phyloP scores from a whole-genome alignment of 2,888 invertebrate genomes.

The Tupiocoris notatus region DNA sequence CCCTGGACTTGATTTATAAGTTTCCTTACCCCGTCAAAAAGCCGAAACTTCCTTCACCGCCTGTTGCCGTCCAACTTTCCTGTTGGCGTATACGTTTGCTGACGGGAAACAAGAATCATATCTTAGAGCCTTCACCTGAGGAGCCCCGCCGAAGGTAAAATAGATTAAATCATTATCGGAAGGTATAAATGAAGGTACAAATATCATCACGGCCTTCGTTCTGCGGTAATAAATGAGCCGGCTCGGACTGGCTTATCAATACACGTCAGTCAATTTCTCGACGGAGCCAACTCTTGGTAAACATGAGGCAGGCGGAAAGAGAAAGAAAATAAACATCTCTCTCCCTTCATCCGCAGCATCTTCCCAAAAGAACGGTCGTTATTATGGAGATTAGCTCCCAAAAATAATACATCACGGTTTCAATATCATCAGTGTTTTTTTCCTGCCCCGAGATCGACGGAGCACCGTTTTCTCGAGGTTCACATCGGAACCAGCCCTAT shows the following conservation, averaged over 20 bases:
- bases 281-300: conserved; percentile 26
- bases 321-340: conserved; percentile 11
- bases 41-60: background rate
- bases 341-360: conserved; percentile 8
- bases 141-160: conserved; percentile 4
- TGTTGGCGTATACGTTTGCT: too few relatives aligned
- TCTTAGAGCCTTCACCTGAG: background rate
- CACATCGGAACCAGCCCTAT: background rate
- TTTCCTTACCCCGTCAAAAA: conserved; percentile 1
- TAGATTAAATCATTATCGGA: conserved; percentile 42
- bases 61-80: too few relatives aligned
- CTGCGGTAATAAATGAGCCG: conserved; percentile 34
- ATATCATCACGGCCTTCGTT: conserved; percentile 41
- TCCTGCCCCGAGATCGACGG: background rate
- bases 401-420: conserved; percentile 43
- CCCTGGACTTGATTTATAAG: conserved; percentile 3
- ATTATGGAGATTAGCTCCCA: conserved; percentile 43
- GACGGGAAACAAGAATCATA: background rate
- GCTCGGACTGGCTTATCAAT: conserved; percentile 22
- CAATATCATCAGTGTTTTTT: conserved; percentile 22
- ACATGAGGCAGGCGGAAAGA: conserved; percentile 7
- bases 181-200: conserved; percentile 42
- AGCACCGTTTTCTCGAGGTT: background rate
- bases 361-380: conserved; percentile 6
- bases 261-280: conserved; percentile 37